These are phyloP conservation scores for Apamea monoglypha DNA, from an alignment of 2,888 invertebrate genomes.

Conservation along the genomic window DNA sequence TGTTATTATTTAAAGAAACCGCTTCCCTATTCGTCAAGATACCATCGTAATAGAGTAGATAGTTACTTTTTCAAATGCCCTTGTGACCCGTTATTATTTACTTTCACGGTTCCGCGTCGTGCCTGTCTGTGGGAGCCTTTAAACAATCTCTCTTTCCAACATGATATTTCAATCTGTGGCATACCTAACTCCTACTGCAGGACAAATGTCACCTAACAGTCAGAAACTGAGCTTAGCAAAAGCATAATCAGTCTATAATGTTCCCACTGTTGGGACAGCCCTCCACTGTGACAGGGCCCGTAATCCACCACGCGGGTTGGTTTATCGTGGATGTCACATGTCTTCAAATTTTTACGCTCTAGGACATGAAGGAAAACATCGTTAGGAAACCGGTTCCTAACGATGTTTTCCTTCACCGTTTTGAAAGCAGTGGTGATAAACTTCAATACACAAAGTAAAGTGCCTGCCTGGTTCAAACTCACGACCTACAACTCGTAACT, in stretches of 20 bases:
- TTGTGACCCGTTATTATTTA: background rate
- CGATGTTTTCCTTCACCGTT: background rate
- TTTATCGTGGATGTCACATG: background rate
- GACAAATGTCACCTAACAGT: too few relatives aligned
- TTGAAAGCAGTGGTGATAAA: background rate
- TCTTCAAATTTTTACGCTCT: background rate
- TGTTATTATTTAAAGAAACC: background rate
- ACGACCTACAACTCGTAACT: background rate
- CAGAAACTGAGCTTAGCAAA: background rate
- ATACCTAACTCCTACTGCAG: background rate
- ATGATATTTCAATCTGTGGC: background rate
- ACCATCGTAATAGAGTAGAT: background rate
- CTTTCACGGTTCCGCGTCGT: background rate
- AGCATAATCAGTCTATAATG: background rate
- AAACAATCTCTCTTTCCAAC: too few relatives aligned
- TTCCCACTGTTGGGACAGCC: background rate
- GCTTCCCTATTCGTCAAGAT: background rate
- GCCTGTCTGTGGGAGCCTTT: background rate
- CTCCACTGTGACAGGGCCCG: accelerated
- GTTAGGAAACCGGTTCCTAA: too few relatives aligned
- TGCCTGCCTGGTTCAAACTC: background rate
- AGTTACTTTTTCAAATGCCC: background rate
- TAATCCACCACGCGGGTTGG: background rate
- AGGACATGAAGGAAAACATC: too few relatives aligned
- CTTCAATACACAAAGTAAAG: background rate